Percentiles rank a stretch among this genome's conserved stretches.
Evolutionary conservation across 2,113 vertebrate genomes (phyloP).

Genomic region (Uria aalge): DNA sequence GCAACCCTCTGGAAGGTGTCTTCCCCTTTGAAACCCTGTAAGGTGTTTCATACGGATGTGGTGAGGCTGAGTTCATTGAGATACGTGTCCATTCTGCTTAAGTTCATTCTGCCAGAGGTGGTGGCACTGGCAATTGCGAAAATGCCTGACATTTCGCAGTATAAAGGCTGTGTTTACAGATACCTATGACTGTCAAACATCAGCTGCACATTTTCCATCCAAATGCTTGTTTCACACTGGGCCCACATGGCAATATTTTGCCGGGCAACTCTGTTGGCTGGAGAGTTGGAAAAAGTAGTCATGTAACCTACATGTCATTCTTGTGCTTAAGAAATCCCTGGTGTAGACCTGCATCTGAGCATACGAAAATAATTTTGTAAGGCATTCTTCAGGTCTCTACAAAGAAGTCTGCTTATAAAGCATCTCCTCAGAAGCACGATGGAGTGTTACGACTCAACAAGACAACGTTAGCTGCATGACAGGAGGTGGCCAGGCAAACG

Average conservation of each 20-base stretch:
- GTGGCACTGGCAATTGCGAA: background rate
- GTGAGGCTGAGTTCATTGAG: background rate
- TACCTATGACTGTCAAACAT: background rate
- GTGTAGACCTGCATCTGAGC: background rate
- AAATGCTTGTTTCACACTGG: background rate
- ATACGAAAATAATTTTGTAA: background rate
- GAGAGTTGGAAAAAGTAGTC: background rate
- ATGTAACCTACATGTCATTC: background rate
- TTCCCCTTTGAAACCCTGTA: background rate
- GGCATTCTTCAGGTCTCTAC: fast-evolving
- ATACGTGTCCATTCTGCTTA: background rate
- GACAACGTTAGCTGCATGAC: fast-evolving
- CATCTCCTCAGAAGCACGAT: fast-evolving
- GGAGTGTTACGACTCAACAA: background rate
- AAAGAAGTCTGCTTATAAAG: background rate
- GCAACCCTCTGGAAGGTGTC: background rate
- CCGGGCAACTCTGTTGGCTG: background rate
- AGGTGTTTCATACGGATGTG: background rate
- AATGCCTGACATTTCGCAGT: background rate
- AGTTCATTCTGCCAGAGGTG: background rate
- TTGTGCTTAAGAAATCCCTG: background rate
- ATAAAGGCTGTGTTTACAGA: background rate
- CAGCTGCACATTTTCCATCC: background rate
- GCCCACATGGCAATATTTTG: background rate
- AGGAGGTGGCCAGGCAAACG: background rate